A percentile compares a stretch with the other conserved stretches of the same genome.
These are phyloP conservation scores for Drosophila auraria DNA, from an alignment of 1,140 invertebrate genomes.

Conservation along the genomic window DNA sequence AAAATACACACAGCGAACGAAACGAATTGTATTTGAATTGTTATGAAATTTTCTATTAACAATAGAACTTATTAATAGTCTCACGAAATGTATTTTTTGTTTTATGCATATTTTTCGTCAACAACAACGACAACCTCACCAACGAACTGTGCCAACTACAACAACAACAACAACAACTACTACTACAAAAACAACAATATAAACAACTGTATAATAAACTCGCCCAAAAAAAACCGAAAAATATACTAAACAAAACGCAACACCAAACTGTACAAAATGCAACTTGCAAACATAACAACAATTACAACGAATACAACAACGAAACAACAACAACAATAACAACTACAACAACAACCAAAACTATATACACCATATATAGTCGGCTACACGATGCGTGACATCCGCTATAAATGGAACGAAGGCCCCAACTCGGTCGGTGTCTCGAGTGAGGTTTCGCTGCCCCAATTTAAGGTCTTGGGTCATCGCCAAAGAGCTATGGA, in stretches of 20 bases:
- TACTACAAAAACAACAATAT: constrained; percentile 13
- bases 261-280: constrained; percentile 53
- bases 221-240: constrained; percentile 42
- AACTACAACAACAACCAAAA: constrained; percentile 36
- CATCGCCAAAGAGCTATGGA: constrained; percentile 95
- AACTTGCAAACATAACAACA: constrained; percentile 42
- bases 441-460: constrained; percentile 95
- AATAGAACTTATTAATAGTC: constrained; percentile 80
- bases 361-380: constrained; percentile 87
- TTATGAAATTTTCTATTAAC: constrained; percentile 58
- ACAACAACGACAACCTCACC: constrained; percentile 69
- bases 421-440: constrained; percentile 96
- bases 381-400: constrained; percentile 98
- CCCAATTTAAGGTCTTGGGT: constrained; percentile 97
- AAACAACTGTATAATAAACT: constrained; percentile 47
- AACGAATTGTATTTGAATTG: constrained; percentile 48
- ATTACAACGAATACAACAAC: constrained; percentile 39
- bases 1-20: constrained; percentile 18
- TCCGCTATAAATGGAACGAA: constrained; percentile 97
- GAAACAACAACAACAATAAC: constrained; percentile 20
- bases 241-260: constrained; percentile 34
- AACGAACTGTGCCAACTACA: constrained; percentile 69
- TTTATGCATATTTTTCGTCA: constrained; percentile 83
- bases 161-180: constrained; percentile 43
- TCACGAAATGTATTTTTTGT: constrained; percentile 84